Conservation (phyloP, 2,888 invertebrate species). For the Lasioglossum lativentre region DNA sequence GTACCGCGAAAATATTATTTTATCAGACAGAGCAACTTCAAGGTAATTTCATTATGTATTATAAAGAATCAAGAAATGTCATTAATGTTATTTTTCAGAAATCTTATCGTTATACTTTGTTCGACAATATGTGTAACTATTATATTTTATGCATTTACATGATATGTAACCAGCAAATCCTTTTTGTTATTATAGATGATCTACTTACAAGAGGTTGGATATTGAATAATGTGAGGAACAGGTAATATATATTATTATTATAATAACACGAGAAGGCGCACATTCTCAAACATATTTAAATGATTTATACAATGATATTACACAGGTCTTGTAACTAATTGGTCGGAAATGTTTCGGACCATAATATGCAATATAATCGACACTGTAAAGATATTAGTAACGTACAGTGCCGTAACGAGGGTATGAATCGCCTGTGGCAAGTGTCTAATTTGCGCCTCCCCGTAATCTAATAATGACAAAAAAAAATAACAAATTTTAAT, state of each 20-base stretch:
- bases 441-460: too few species aligned
- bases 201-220: neutral
- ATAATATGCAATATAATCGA: too few species aligned
- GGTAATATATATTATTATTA: too few species aligned
- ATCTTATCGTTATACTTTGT: neutral
- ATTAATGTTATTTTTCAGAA: neutral
- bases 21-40: conserved; percentile 59
- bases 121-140: too few species aligned
- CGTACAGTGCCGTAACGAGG: too few species aligned
- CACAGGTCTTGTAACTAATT: neutral
- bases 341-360: neutral
- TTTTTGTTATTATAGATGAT: conserved; percentile 30
- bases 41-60: conserved; percentile 49
- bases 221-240: neutral
- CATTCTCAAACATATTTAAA: neutral
- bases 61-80: neutral
- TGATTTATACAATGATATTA: neutral
- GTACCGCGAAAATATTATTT: conserved; percentile 54
- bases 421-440: too few species aligned
- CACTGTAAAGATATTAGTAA: too few species aligned
- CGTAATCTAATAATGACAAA: too few species aligned
- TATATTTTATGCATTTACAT: too few species aligned
- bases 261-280: neutral
- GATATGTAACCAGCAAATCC: too few species aligned
- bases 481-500: too few species aligned